Percentiles rank a stretch among this genome's conserved stretches.
Evolutionary conservation across 2,113 vertebrate genomes (phyloP).

Genomic region (Callospermophilus lateralis): DNA sequence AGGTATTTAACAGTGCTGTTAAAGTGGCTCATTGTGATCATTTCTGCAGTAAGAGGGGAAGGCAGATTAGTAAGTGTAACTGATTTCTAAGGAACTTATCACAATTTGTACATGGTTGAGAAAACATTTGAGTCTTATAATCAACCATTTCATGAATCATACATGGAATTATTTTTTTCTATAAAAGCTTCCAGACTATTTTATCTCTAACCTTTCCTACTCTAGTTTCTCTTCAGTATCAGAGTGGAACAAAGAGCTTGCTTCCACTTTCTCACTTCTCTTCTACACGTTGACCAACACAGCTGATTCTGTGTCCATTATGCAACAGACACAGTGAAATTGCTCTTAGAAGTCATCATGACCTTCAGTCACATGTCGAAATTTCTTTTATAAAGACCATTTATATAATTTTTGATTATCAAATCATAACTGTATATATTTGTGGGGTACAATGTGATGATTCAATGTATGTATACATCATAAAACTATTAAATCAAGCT

Average conservation of each 20-base stretch:
- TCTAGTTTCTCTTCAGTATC: not conserved
- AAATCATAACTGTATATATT: not conserved
- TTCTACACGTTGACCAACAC: not conserved
- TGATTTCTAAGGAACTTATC: conserved; percentile 44
- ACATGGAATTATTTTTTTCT: not conserved
- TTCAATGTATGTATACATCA: not conserved
- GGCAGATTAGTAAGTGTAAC: conserved; percentile 44
- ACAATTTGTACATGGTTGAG: not conserved
- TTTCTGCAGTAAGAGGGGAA: conserved; percentile 56
- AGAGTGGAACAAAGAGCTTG: not conserved
- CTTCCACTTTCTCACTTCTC: not conserved
- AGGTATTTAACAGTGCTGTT: not conserved
- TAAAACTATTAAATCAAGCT: not conserved
- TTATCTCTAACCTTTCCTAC: not conserved
- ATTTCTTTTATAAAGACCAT: not conserved
- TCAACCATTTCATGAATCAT: conserved; percentile 49
- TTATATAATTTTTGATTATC: not conserved
- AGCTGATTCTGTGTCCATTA: not conserved
- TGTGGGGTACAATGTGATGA: not conserved
- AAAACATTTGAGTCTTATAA: not conserved
- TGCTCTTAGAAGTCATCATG: not conserved
- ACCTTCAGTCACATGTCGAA: not conserved
- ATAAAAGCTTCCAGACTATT: not conserved
- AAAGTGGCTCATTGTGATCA: not conserved
- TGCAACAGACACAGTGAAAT: not conserved